Percentiles rank a stretch among this genome's conserved stretches.
Conservation (phyloP, 2,797 vertebrate genomes). For the Siniperca obscura region DNA sequence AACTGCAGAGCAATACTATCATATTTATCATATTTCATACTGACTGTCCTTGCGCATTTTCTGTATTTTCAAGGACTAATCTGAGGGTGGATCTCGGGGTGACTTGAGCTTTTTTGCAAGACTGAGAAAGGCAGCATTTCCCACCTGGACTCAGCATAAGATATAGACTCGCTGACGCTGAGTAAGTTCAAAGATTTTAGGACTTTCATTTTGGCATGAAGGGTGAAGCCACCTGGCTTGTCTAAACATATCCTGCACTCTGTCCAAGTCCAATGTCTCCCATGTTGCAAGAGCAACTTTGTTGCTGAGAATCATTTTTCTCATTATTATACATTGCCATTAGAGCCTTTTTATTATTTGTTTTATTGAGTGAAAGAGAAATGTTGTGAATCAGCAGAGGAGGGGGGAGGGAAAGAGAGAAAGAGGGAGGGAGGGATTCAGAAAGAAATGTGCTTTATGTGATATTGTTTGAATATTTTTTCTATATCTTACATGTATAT, state of each 20-base stretch:
- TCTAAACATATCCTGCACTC: constrained; percentile 75
- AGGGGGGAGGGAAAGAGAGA: not conserved
- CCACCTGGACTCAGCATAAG: constrained; percentile 66
- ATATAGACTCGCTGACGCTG: constrained; percentile 70
- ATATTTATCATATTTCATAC: constrained; percentile 24
- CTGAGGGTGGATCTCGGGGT: constrained; percentile 64
- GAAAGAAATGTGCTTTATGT: constrained; percentile 26
- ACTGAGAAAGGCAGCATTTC: constrained; percentile 63
- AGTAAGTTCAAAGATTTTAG: constrained; percentile 79
- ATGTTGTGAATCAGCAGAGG: not conserved
- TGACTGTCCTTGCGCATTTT: constrained; percentile 45
- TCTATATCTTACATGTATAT: constrained; percentile 11
- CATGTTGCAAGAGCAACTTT: constrained; percentile 59
- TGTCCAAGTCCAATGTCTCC: constrained; percentile 73
- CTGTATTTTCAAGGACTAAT: constrained; percentile 61
- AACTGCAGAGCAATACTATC: constrained; percentile 28
- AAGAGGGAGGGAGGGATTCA: not conserved
- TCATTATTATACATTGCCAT: not conserved
- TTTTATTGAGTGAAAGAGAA: constrained; percentile 35
- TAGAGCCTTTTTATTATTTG: constrained; percentile 12
- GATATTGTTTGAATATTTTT: constrained; percentile 23
- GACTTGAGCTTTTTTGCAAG: constrained; percentile 62
- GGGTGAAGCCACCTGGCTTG: constrained; percentile 68
- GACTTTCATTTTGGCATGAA: constrained; percentile 72
- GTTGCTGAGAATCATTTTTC: constrained; percentile 19